phyloP scores from a whole-genome alignment of 2,888 invertebrate species.

The Poecilus cupreus region DNA sequence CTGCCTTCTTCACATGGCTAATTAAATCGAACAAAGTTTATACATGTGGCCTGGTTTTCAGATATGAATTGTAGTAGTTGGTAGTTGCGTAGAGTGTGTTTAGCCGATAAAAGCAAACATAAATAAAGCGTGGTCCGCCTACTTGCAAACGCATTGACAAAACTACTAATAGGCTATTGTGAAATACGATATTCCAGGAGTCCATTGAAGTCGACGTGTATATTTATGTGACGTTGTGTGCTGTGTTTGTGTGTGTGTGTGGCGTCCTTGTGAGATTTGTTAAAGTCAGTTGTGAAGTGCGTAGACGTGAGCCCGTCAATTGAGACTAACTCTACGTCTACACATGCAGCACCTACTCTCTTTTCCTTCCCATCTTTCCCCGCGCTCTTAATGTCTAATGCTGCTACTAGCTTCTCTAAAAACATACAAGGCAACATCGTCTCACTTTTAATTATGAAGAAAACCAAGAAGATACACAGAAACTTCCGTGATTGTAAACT shows the following conservation, averaged over 20 bases:
- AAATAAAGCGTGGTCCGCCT: conserved; percentile 23
- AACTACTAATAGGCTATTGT: conserved; percentile 38
- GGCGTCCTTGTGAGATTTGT: conserved; percentile 59
- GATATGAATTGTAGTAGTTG: background rate
- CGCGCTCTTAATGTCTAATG: conserved; percentile 35
- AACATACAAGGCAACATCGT: background rate
- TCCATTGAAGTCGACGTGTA: conserved; percentile 38
- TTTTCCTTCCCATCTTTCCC: conserved; percentile 28
- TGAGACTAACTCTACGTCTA: conserved; percentile 51
- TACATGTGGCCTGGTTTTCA: background rate
- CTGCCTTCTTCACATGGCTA: background rate
- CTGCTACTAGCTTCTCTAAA: conserved; percentile 48
- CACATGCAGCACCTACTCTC: conserved; percentile 56
- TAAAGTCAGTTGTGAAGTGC: conserved; percentile 59
- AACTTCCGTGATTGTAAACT: too few relatives aligned
- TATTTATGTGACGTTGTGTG: conserved; percentile 21
- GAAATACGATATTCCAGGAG: conserved; percentile 45
- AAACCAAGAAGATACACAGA: too few relatives aligned
- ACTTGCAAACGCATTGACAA: conserved; percentile 40
- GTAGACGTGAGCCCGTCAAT: conserved; percentile 59
- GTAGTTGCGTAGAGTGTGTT: background rate
- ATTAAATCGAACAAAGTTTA: background rate
- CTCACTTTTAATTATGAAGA: too few relatives aligned
- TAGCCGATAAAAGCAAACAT: conserved; percentile 32
- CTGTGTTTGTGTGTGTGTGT: conserved; percentile 28